phyloP scores from a whole-genome alignment of 2,113 vertebrate species.

The Pygoscelis antarcticus region DNA sequence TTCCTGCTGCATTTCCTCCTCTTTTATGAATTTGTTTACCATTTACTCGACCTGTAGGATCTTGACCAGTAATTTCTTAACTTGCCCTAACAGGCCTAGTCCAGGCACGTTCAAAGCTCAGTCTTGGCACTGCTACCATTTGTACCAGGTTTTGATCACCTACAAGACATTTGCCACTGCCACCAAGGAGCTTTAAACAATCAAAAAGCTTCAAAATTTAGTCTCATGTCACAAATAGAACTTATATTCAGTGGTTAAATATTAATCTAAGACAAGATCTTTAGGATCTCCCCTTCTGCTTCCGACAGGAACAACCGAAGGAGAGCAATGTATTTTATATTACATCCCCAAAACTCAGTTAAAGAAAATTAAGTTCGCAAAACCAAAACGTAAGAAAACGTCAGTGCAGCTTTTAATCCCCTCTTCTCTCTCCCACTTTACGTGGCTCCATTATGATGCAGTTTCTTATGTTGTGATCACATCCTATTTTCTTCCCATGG shows the following conservation, averaged over 20 bases:
- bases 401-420: not conserved
- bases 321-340: not conserved
- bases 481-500: slow-evolving; percentile 9
- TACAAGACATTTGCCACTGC: slow-evolving; percentile 16
- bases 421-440: not conserved
- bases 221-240: slow-evolving; percentile 14
- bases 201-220: slow-evolving; percentile 28
- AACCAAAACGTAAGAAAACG: not conserved
- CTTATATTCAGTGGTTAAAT: not conserved
- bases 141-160: not conserved
- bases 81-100: not conserved
- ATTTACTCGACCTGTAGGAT: not conserved
- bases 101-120: not conserved
- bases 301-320: not conserved
- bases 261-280: not conserved
- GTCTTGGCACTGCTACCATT: not conserved
- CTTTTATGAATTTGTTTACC: not conserved
- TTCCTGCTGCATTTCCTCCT: not conserved
- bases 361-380: not conserved
- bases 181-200: slow-evolving; percentile 43
- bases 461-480: slow-evolving; percentile 2
- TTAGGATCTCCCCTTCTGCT: not conserved
- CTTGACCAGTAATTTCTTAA: not conserved
- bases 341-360: not conserved
- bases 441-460: not conserved